Percentiles rank a stretch among this genome's conserved stretches.
Conservation (phyloP, 2,113 vertebrate genomes). For the Brachyistius frenatus region DNA sequence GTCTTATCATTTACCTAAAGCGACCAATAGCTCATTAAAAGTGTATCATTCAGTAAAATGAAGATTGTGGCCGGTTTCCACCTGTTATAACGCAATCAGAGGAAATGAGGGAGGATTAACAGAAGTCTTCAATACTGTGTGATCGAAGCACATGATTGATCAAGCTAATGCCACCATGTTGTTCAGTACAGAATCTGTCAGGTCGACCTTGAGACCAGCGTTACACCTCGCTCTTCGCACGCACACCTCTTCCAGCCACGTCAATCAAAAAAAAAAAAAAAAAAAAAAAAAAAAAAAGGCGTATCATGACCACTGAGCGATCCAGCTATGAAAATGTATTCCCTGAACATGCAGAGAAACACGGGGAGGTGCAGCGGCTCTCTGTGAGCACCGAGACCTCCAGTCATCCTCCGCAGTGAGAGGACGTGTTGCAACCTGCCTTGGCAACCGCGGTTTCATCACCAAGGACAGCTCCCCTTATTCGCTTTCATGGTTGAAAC, state of each 20-base stretch:
- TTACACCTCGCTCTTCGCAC: slow-evolving; percentile 40
- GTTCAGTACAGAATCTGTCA: slow-evolving; percentile 59
- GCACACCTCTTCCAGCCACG: slow-evolving; percentile 38
- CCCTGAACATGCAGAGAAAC: slow-evolving; percentile 21
- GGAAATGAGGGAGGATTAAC: not conserved
- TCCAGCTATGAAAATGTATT: slow-evolving; percentile 15
- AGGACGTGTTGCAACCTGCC: slow-evolving; percentile 88
- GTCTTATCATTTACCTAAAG: not conserved
- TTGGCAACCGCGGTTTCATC: slow-evolving; percentile 84
- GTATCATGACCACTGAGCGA: slow-evolving; percentile 2
- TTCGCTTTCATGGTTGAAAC: slow-evolving; percentile 60
- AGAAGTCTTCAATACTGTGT: slow-evolving; percentile 17
- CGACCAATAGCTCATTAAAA: not conserved
- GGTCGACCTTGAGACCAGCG: slow-evolving; percentile 82
- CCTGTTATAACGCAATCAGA: slow-evolving; percentile 53
- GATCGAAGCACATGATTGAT: slow-evolving; percentile 65
- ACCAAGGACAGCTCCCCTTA: slow-evolving; percentile 86
- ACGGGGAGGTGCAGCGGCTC: slow-evolving; percentile 19
- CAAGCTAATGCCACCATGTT: slow-evolving; percentile 72
- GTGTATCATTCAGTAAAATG: not conserved
- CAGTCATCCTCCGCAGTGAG: slow-evolving; percentile 77
- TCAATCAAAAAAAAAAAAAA: slow-evolving; percentile 57
- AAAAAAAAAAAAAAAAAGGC: not conserved
- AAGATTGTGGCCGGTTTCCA: slow-evolving; percentile 40
- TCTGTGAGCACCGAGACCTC: slow-evolving; percentile 45